These are phyloP conservation scores for Rhamphomyia laevipes DNA, from an alignment of 2,888 invertebrate species.

Conservation along the genomic window DNA sequence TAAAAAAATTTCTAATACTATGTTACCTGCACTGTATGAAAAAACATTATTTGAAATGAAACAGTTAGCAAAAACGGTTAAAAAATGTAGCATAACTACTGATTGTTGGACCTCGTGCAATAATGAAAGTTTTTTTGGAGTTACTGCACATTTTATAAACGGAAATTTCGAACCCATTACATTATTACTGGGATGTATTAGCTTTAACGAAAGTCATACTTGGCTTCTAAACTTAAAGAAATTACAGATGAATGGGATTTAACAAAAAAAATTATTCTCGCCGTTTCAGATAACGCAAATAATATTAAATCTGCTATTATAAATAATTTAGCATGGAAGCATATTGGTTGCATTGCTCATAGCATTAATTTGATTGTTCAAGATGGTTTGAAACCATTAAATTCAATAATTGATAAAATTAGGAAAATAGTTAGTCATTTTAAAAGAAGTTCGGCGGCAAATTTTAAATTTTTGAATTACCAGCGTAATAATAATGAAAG, in stretches of 20 bases:
- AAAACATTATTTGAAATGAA: constrained; percentile 13
- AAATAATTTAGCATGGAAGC: constrained; percentile 13
- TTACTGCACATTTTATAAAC: constrained; percentile 19
- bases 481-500: neutral
- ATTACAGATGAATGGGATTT: constrained; percentile 19
- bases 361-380: constrained; percentile 15
- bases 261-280: constrained; percentile 20
- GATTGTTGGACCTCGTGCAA: constrained; percentile 25
- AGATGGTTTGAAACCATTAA: constrained; percentile 5
- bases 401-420: neutral
- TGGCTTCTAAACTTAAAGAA: constrained; percentile 17
- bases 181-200: constrained; percentile 16
- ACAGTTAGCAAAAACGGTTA: constrained; percentile 11
- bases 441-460: constrained; percentile 17
- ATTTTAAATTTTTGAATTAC: constrained; percentile 24
- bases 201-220: constrained; percentile 18
- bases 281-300: constrained; percentile 16
- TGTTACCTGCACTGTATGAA: constrained; percentile 21
- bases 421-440: constrained; percentile 12
- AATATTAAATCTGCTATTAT: constrained; percentile 13
- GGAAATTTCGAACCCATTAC: constrained; percentile 19
- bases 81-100: constrained; percentile 19
- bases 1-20: constrained; percentile 15
- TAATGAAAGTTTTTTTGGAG: constrained; percentile 20
- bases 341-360: constrained; percentile 17